A percentile compares a stretch with the other conserved stretches of the same genome.
Evolutionary conservation across 2,888 invertebrate species (phyloP).

Genomic region (Rotaria macrura): DNA sequence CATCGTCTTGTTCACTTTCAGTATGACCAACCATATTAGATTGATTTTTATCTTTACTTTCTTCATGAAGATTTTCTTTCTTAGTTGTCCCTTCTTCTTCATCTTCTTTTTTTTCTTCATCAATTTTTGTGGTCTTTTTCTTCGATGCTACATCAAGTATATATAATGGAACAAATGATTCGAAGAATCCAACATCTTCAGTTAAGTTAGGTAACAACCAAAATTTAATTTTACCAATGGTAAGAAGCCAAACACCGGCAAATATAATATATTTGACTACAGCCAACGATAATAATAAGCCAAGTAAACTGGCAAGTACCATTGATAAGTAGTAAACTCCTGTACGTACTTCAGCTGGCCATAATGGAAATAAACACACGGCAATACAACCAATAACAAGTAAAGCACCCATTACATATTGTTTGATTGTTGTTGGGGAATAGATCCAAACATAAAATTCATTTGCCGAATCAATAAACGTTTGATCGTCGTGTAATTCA

Average conservation of each 20-base stretch:
- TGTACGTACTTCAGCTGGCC: constrained; percentile 72
- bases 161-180: constrained; percentile 88
- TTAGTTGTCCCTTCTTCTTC: neutral
- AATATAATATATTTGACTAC: constrained; percentile 68
- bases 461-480: constrained; percentile 72
- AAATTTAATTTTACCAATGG: constrained; percentile 78
- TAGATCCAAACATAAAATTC: constrained; percentile 90
- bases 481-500: constrained; percentile 91
- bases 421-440: constrained; percentile 71
- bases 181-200: constrained; percentile 95
- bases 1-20: neutral
- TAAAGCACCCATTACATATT: constrained; percentile 73
- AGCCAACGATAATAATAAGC: constrained; percentile 78
- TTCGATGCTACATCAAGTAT: constrained; percentile 35
- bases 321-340: constrained; percentile 45
- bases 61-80: neutral
- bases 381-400: constrained; percentile 79
- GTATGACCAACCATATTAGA: neutral
- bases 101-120: constrained; percentile 29
- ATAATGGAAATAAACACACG: constrained; percentile 93
- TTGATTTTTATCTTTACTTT: neutral
- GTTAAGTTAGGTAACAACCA: constrained; percentile 98
- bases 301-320: constrained; percentile 52
- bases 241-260: constrained; percentile 74
- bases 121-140: constrained; percentile 31